Base-by-base conservation (phyloP, 2,797 vertebrate species). In the Arrhamphus sclerolepis region DNA sequence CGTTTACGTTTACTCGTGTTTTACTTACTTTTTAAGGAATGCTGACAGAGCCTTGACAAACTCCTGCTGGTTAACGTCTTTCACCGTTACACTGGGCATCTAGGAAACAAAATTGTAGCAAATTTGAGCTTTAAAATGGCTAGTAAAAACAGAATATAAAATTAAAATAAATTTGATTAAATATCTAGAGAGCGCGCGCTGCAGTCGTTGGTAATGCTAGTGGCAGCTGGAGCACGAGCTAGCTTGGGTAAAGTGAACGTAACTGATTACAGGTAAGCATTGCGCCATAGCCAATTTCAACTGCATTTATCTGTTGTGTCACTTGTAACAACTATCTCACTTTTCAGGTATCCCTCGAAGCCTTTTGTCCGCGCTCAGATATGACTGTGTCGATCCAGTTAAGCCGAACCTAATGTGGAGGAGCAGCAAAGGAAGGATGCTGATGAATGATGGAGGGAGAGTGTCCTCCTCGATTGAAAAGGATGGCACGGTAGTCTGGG, bases 1-100 rank as follows among this genome's bases (percentile, higher is more conserved):
- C 24, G 6, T 26, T 6, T 1, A 14, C 13, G 19, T 19, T 38
- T 2, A 19, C 21, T 31, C 2, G 0, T 50, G 19, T 29, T 20
- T 62, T 17, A 72, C 93, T 90, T 57, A 95, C 94, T 95, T 95
- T 74, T 95, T 95, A 14, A 96, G 94, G 76, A 96, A 95, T 38
- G 94, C 93, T 55, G 93, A 93, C 70, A 95, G 85, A 21, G 94
- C 95, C 73, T 93, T 84, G 84, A 96, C 95, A 72, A 96, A 96
- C 81, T 96, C 95, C 87, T 95, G 95, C 93, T 96, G 94, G 89
- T 96, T 96, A 55, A 97, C 94, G 83, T 96, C 93, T 85, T 95
- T 95, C 76, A 96, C 93, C 6, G 94, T 95, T 55, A 95, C 94
- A 78, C 94, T 93, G 24, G 94, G 89, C 93, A 93, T 93, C 91